Evolutionary conservation across 2,797 vertebrate species (phyloP), one percentile per base, ranked within the genome.

Genomic region (Tapera naevia): DNA sequence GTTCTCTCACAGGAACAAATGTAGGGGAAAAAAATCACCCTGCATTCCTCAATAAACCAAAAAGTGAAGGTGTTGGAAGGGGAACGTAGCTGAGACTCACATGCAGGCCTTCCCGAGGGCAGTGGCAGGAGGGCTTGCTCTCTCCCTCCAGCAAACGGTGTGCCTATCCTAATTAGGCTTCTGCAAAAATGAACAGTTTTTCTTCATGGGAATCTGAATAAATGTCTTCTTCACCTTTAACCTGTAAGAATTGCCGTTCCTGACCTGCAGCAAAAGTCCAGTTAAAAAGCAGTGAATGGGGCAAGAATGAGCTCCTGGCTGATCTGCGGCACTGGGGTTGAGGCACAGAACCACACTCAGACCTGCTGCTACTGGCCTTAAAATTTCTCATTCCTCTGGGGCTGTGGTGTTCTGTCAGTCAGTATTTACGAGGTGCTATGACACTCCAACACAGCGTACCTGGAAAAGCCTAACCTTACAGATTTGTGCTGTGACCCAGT

Each of bases 381-480:
- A 62, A 86, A 62, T 64, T 22, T 57, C 73, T 81, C 33, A 61
- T 95, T 48, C 53, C 28, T 3, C 43, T 1, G 7, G 21, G 57
- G 25, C 70, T 43, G 69, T 11, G 18, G 17, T 53, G n/a, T 69
- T 50, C 23, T 1, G 2, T 48, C 62, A 54, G n/a, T 48, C 83
- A 25, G 41, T 3, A 0, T 61, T 81, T 86, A 66, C 6, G 27
- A 53, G 66, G 57, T 32, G 58, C 54, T 79, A 25, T 1, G 30
- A 65, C 72, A 56, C 64, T 60, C 67, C n/a, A 58, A 4, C 0
- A 0, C 11, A 8, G 15, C 0, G 0, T n/a, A 84, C 58, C 62
- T 70, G 89, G 67, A 73, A 85, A 91, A 70, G 51, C 48, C 82
- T 66, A 76, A 85, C 56, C 64, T 53, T 53, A 71, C 0, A 1